Conservation (phyloP, 2,888 invertebrate genomes). For the Andrena minutula region DNA sequence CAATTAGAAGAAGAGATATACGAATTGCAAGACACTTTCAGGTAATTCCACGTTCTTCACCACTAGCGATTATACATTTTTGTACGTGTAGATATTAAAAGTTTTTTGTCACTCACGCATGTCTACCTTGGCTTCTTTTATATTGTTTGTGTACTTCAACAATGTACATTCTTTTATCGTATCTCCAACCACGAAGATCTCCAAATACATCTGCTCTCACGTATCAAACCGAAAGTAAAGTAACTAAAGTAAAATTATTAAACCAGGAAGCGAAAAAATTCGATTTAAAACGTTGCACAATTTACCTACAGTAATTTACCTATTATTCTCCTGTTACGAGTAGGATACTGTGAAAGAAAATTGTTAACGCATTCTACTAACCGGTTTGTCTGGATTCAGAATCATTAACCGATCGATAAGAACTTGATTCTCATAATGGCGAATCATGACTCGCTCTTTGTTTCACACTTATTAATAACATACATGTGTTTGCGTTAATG, state of each 20-base stretch:
- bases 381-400: constrained; percentile 45
- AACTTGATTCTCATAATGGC: constrained; percentile 22
- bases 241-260: background rate
- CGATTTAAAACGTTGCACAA: constrained; percentile 30
- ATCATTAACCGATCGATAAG: constrained; percentile 39
- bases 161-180: too few relatives aligned
- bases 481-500: constrained; percentile 47
- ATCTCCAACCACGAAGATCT: too few relatives aligned
- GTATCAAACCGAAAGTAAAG: background rate
- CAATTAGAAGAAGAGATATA: constrained; percentile 99
- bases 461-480: constrained; percentile 39
- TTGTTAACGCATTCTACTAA: constrained; percentile 43
- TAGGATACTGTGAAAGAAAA: background rate
- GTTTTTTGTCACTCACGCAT: constrained; percentile 33
- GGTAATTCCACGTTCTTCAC: constrained; percentile 84
- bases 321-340: background rate
- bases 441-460: constrained; percentile 55
- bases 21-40: constrained; percentile 98
- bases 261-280: constrained; percentile 33
- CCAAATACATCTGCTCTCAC: too few relatives aligned
- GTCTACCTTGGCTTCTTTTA: constrained; percentile 29
- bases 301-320: background rate
- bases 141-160: too few relatives aligned
- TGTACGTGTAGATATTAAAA: background rate
- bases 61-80: background rate